These are phyloP conservation scores for Strigops habroptila DNA, from an alignment of 2,113 vertebrate species.

Conservation along the genomic window DNA sequence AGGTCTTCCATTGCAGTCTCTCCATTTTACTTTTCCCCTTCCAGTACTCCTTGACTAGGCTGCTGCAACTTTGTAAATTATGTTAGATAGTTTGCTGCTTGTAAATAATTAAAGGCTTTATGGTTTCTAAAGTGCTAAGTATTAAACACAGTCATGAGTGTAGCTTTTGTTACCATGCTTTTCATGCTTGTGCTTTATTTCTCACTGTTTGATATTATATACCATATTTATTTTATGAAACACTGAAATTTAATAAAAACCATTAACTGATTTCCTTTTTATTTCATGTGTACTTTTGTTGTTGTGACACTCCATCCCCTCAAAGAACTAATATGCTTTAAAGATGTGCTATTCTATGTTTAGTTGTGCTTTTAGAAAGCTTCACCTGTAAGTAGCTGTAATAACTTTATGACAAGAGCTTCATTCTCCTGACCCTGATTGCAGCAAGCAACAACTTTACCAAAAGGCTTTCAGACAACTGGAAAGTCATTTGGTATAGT, in stretches of 20 bases:
- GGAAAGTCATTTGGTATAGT: neutral
- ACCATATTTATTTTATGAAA: conserved; percentile 88
- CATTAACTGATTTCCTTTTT: conserved; percentile 65
- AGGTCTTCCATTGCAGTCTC: conserved; percentile 12
- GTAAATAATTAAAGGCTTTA: conserved; percentile 75
- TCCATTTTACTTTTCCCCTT: neutral
- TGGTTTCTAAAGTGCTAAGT: conserved; percentile 76
- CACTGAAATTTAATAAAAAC: conserved; percentile 88
- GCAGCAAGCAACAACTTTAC: neutral
- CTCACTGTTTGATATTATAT: conserved; percentile 79
- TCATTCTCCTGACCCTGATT: neutral
- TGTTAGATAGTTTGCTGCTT: conserved; percentile 75
- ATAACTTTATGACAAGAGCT: neutral
- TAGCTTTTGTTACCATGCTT: conserved; percentile 75
- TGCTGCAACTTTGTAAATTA: conserved; percentile 59
- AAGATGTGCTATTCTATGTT: conserved; percentile 43
- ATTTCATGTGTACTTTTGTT: conserved; percentile 26
- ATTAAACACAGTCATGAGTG: conserved; percentile 39
- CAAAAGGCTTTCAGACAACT: neutral
- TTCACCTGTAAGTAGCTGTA: neutral
- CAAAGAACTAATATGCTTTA: conserved; percentile 4
- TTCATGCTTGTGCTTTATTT: conserved; percentile 77
- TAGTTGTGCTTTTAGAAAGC: neutral
- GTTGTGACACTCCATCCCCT: neutral
- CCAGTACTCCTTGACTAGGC: conserved; percentile 34